Evolutionary conservation across 2,888 invertebrate species (phyloP), one percentile per base, ranked within the genome.

Genomic region (Creontiades dilutus): DNA sequence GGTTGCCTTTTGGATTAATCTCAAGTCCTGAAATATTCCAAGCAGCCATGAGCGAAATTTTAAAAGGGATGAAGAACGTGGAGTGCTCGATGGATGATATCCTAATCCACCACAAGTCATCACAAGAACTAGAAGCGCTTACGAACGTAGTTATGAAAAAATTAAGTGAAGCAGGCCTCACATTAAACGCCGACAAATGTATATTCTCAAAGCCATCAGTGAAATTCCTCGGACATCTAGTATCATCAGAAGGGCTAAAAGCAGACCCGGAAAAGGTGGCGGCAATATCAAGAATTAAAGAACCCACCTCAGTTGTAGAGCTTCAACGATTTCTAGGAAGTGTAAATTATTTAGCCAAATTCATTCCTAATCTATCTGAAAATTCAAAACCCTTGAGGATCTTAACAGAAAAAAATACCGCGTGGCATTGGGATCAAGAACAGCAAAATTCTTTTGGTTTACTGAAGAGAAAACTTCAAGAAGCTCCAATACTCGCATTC

Each of bases 281-380:
- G 52, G 75, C 91, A 13, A 52, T 52, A 7, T 13, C 13, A 7
- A 13, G 52, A 52, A 7, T 52, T 13, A 52, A 52, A 2, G 52
- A 13, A 2, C 92, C 92, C 5, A 87, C 52, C 1, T 92, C 52
- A 1, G 61, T 61, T 19, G 9, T 9, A 16, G 61, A 61, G 19
- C 19, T 61, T 3, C 61, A 61, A n/a, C 9, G 61, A 3, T 19
- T 61, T 61, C 11, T 61, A 19, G 61, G n/a, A n/a, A 61, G 7
- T 1, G 61, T 92, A 37, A 92, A 91, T 16, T 92, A 93, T 88
- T 61, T 92, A 28, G 55, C 92, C 27, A 92, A 91, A 90, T 92
- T 92, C 90, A 92, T 93, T 47, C 92, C 92, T 27, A 91, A 92
- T 87, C 90, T 92, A 14, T 86, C 75, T 14, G 86, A 86, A 23